Conservation (phyloP, 2,113 vertebrate genomes). For the Pundamilia nyererei region DNA sequence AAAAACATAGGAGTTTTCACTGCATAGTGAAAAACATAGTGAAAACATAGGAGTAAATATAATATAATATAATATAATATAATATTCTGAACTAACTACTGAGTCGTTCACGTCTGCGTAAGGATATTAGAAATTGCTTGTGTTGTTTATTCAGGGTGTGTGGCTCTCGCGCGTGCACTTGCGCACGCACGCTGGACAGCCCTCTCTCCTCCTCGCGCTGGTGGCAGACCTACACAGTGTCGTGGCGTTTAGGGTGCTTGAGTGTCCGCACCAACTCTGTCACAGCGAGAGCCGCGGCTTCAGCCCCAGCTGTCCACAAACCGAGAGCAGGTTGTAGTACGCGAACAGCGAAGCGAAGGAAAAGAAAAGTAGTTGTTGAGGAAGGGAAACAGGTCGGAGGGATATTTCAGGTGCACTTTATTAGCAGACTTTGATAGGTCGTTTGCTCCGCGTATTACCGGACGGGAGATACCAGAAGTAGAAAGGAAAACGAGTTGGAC, state of each 20-base stretch:
- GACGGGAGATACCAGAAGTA: neutral
- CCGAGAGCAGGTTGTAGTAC: conserved; percentile 23
- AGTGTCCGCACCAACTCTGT: neutral
- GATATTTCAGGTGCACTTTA: neutral
- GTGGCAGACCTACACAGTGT: neutral
- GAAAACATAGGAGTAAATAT: neutral
- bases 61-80: neutral
- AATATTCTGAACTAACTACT: neutral
- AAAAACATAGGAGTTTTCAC: neutral
- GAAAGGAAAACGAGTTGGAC: neutral
- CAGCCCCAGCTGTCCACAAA: neutral
- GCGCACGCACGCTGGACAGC: neutral
- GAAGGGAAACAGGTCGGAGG: neutral
- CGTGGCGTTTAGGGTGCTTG: neutral
- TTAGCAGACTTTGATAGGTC: neutral
- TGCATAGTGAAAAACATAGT: neutral
- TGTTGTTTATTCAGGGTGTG: neutral
- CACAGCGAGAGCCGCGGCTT: neutral
- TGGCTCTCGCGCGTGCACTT: neutral
- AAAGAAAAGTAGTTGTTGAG: neutral
- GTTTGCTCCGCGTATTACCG: neutral
- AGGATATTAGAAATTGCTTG: neutral
- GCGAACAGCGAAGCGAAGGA: neutral
- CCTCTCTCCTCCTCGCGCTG: neutral
- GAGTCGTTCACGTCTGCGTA: neutral